Evolutionary conservation across 2,888 invertebrate species (phyloP).

Genomic region (Epinotia brunnichana): DNA sequence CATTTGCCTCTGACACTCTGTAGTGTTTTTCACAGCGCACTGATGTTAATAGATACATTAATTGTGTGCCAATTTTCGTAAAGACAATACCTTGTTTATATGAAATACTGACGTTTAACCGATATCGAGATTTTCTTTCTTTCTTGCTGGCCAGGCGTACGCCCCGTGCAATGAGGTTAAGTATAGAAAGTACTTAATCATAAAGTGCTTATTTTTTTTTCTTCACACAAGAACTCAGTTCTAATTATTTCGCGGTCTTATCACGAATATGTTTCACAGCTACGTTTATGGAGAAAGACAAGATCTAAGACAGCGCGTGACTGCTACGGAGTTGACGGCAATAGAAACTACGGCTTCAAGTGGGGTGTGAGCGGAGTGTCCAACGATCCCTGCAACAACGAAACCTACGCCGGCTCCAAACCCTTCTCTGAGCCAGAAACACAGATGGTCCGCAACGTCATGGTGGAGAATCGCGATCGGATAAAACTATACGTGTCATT

Average conservation of each 20-base stretch:
- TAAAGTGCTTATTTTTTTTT: neutral
- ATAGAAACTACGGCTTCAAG: conserved; percentile 87
- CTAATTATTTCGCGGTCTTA: neutral
- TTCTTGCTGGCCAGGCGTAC: too few species aligned
- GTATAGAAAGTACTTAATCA: too few species aligned
- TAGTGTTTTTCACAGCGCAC: too few species aligned
- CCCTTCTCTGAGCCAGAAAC: conserved; percentile 87
- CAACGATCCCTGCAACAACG: conserved; percentile 80
- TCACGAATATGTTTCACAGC: conserved; percentile 64
- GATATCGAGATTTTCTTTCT: too few species aligned
- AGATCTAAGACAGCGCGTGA: conserved; percentile 65
- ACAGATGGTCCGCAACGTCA: conserved; percentile 78
- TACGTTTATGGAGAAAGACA: conserved; percentile 87
- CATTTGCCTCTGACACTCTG: too few species aligned
- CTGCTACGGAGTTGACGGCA: conserved; percentile 87
- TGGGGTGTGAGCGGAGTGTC: conserved; percentile 88
- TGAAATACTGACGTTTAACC: too few species aligned
- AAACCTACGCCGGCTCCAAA: conserved; percentile 84
- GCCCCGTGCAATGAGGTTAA: too few species aligned
- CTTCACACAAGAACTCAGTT: neutral
- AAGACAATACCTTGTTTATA: too few species aligned
- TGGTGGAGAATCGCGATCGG: conserved; percentile 74
- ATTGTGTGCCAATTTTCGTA: too few species aligned
- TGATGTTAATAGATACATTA: too few species aligned
- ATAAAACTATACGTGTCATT: conserved; percentile 87